Evolutionary conservation across 2,113 vertebrate genomes (phyloP), one percentile per base, ranked within the genome.

Genomic region (Brachyhypopomus gauderio): DNA sequence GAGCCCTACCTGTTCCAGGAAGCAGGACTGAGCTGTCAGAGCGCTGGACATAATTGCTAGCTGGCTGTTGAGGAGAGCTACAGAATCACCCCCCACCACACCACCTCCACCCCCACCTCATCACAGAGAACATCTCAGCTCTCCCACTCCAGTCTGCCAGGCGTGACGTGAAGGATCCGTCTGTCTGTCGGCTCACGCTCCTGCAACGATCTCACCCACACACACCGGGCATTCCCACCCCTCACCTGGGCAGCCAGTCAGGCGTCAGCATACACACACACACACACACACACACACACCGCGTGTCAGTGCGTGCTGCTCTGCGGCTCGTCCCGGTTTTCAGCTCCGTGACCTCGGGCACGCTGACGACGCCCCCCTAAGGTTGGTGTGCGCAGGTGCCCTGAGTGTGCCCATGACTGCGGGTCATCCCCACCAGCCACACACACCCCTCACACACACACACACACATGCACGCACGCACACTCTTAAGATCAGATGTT

Each of bases 401-500:
- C 3, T 30, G 30, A 30, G 3, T 30, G 30, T 30, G 30, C 30
- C 1, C 30, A 30, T 30, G 30, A 30, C 30, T 30, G 30, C 30
- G 3, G 30, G 30, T 30, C 30, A 30, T 30, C 30, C 30, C 30
- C 30, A 30, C 1, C 30, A 30, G 30, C n/a, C n/a, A n/a, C n/a
- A n/a, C 30, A 30, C 30, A 30, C 30, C 30, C 30, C 30, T 30
- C 70, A 1, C 25, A 22, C 17, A 41, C 41, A 41, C 41, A 41
- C 41, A 41, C 77, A 60, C 55, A 48, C 62, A 41, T 34, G 60
- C 56, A 60, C 38, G 19, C n/a, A 25, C 58, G 4, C 23, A 66
- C 70, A 1, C 25, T 22, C 12, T 22, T 90, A 86, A 90, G 91
- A 92, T 91, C 90, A 90, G 87, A 88, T 92, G 89, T 92, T 93